Evolutionary conservation across 2,113 vertebrate species (phyloP).

Genomic region (Ammodramus savannarum): DNA sequence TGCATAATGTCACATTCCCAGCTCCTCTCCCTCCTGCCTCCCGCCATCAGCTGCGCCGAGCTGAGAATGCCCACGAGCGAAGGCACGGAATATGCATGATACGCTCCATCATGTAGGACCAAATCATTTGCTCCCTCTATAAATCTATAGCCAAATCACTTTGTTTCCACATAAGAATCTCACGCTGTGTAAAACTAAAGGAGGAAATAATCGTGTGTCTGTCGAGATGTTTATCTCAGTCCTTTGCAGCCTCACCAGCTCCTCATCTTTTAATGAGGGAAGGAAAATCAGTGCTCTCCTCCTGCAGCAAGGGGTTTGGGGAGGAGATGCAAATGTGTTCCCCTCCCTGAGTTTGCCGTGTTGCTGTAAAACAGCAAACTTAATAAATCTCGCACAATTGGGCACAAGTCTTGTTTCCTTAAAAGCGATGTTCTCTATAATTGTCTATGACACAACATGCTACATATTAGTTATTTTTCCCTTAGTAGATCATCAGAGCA

Average conservation of each 20-base stretch:
- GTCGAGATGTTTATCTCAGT: constrained; percentile 44
- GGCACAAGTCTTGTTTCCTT: constrained; percentile 64
- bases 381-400: constrained; percentile 51
- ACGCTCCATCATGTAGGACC: constrained; percentile 64
- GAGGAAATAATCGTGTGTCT: constrained; percentile 48
- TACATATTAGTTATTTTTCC: constrained; percentile 51
- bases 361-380: constrained; percentile 48
- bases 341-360: constrained; percentile 31
- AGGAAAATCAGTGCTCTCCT: neutral
- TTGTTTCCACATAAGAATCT: constrained; percentile 51
- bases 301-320: neutral
- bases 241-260: neutral
- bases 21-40: constrained; percentile 41
- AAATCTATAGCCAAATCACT: constrained; percentile 64
- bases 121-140: constrained; percentile 48
- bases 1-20: constrained; percentile 44
- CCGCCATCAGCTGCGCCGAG: constrained; percentile 33
- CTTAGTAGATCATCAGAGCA: constrained; percentile 63
- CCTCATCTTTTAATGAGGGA: constrained; percentile 16
- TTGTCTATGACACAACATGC: constrained; percentile 60
- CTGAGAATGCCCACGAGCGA: constrained; percentile 46
- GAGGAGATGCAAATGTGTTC: neutral
- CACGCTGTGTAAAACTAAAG: constrained; percentile 45
- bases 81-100: constrained; percentile 57
- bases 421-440: constrained; percentile 65